phyloP scores from a whole-genome alignment of 1,140 invertebrate species.

The Stegodyphus mimosarum region DNA sequence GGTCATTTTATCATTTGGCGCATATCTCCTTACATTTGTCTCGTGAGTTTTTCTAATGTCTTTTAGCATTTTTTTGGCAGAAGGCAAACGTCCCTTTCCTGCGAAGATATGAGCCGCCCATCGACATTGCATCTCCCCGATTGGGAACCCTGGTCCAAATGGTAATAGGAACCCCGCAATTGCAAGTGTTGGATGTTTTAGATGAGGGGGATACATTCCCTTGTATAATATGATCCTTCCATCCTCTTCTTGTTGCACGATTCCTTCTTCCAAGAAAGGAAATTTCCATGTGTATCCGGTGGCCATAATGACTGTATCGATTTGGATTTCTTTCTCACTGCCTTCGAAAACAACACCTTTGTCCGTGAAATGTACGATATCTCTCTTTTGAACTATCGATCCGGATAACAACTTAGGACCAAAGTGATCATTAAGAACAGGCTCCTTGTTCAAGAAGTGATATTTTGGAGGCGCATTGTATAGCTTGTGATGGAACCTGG shows the following conservation, averaged over 20 bases:
- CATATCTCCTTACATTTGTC: conserved; percentile 42
- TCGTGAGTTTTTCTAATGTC: conserved; percentile 62
- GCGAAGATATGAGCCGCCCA: conserved; percentile 59
- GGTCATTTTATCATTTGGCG: conserved; percentile 30
- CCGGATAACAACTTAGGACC: conserved; percentile 71
- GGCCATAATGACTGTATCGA: conserved; percentile 67
- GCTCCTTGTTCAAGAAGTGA: conserved; percentile 68
- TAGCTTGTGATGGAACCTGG: conserved; percentile 69
- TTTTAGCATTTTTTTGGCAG: conserved; percentile 41
- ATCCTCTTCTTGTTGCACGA: conserved; percentile 63
- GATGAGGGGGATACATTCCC: conserved; percentile 68
- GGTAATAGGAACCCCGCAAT: conserved; percentile 72
- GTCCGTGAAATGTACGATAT: conserved; percentile 66
- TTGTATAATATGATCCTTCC: conserved; percentile 70
- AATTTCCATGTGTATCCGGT: conserved; percentile 69
- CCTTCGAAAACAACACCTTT: conserved; percentile 67
- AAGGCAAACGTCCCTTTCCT: conserved; percentile 53
- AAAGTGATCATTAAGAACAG: conserved; percentile 72
- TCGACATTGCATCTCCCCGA: conserved; percentile 69
- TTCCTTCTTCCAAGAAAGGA: conserved; percentile 68
- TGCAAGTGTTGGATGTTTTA: conserved; percentile 66
- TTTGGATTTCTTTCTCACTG: conserved; percentile 44
- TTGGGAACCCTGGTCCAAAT: conserved; percentile 70
- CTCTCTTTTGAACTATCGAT: conserved; percentile 67
- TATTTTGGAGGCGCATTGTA: conserved; percentile 70